Percentiles rank a stretch among this genome's conserved stretches.
phyloP scores from a whole-genome alignment of 2,888 invertebrate species.

The Spisula solida region DNA sequence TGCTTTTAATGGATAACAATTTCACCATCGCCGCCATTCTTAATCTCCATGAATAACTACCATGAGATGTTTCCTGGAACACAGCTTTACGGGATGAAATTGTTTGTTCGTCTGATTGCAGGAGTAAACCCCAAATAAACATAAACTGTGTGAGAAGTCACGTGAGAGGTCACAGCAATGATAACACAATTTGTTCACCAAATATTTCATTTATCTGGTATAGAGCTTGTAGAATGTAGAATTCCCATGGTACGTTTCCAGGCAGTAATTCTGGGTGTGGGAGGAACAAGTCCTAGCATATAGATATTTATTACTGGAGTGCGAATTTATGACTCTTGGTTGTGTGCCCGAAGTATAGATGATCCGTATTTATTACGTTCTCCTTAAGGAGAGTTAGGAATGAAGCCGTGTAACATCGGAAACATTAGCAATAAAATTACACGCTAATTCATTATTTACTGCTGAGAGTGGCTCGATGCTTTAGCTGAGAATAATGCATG shows the following conservation, averaged over 20 bases:
- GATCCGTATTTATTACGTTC: not conserved
- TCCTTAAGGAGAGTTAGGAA: not conserved
- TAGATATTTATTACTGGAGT: conserved; percentile 25
- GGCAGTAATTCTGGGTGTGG: conserved; percentile 19
- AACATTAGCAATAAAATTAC: not conserved
- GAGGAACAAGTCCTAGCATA: conserved; percentile 29
- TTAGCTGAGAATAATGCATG: too few relatives aligned
- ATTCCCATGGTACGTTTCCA: conserved; percentile 5
- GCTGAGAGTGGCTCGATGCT: too few relatives aligned
- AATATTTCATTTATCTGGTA: conserved; percentile 10
- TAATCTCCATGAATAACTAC: not conserved
- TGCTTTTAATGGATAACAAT: not conserved
- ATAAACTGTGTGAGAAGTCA: not conserved
- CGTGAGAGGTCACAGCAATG: not conserved
- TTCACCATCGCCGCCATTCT: not conserved
- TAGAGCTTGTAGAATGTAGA: not conserved
- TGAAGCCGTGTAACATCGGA: not conserved
- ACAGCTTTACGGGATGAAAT: not conserved
- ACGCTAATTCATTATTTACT: too few relatives aligned
- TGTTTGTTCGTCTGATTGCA: not conserved
- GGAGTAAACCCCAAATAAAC: not conserved
- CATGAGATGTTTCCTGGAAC: not conserved
- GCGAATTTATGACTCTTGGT: not conserved
- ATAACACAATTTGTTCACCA: conserved; percentile 10
- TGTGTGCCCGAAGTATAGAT: not conserved